Conservation (phyloP, 2,888 invertebrate genomes). For the Iselma pallidipennis region DNA sequence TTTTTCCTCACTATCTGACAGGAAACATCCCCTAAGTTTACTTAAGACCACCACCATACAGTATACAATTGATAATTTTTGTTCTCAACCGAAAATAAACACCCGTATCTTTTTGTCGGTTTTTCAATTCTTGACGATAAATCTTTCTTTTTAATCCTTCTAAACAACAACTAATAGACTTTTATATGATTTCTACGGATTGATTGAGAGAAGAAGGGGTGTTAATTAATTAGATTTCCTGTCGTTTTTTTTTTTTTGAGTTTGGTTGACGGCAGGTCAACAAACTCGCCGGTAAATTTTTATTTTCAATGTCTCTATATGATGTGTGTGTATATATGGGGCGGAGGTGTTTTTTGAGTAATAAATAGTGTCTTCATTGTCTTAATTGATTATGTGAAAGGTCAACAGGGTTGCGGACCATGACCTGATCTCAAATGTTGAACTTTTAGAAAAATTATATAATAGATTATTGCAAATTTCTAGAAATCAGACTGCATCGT, state of each 20-base stretch:
- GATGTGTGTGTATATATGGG: neutral
- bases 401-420: conserved; percentile 40
- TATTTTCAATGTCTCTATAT: neutral
- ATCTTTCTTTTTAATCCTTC: too few relatives aligned
- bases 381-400: conserved; percentile 44
- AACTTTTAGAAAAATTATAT: neutral
- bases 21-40: conserved; percentile 15
- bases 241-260: neutral
- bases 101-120: neutral
- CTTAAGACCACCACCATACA: conserved; percentile 11
- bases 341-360: conserved; percentile 10
- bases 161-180: too few relatives aligned
- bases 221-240: neutral
- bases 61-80: conserved; percentile 9
- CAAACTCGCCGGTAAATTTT: neutral
- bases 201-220: neutral
- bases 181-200: neutral
- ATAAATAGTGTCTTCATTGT: conserved; percentile 16
- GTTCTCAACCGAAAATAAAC: neutral
- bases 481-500: too few relatives aligned
- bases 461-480: too few relatives aligned
- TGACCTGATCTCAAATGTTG: conserved; percentile 20
- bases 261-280: neutral
- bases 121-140: too few relatives aligned
- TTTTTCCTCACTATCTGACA: too few relatives aligned